A percentile compares a stretch with the other conserved stretches of the same genome.
Evolutionary conservation across 2,113 vertebrate species (phyloP).

Genomic region (Solea senegalensis): DNA sequence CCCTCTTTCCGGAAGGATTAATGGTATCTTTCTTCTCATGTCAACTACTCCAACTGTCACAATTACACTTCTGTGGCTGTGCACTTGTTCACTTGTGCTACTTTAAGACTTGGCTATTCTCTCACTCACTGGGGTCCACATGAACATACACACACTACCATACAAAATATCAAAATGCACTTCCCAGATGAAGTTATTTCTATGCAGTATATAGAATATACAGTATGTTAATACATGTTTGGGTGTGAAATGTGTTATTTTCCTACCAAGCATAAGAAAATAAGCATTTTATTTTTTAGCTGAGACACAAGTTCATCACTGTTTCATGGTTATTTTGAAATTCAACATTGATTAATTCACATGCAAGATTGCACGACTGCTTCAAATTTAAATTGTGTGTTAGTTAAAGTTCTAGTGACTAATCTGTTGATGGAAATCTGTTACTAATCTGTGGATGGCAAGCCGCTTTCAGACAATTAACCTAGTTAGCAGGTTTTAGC

Average conservation of each 20-base stretch:
- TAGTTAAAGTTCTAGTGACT: not conserved
- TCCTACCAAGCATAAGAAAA: not conserved
- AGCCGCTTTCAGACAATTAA: conserved; percentile 56
- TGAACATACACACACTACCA: too few species aligned
- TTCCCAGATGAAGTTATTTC: not conserved
- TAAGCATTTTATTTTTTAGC: not conserved
- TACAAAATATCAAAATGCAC: not conserved
- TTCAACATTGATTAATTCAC: not conserved
- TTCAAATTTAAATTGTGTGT: not conserved
- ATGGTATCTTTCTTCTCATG: conserved; percentile 24
- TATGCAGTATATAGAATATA: not conserved
- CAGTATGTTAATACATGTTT: not conserved
- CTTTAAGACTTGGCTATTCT: conserved; percentile 22
- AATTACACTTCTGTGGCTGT: not conserved
- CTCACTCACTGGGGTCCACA: not conserved
- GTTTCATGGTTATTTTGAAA: not conserved
- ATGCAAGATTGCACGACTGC: not conserved
- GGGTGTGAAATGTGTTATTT: too few species aligned
- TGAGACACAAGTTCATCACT: not conserved
- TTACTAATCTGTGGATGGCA: conserved; percentile 30
- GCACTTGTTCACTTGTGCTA: conserved; percentile 40
- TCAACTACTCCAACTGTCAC: conserved; percentile 10
- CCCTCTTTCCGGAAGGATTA: conserved; percentile 57
- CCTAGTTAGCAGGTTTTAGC: conserved; percentile 38
- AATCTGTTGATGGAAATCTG: conserved; percentile 17